A percentile compares a stretch with the other conserved stretches of the same genome.
Evolutionary conservation across 1,140 invertebrate species (phyloP).

Genomic region (Mamestra configurata): DNA sequence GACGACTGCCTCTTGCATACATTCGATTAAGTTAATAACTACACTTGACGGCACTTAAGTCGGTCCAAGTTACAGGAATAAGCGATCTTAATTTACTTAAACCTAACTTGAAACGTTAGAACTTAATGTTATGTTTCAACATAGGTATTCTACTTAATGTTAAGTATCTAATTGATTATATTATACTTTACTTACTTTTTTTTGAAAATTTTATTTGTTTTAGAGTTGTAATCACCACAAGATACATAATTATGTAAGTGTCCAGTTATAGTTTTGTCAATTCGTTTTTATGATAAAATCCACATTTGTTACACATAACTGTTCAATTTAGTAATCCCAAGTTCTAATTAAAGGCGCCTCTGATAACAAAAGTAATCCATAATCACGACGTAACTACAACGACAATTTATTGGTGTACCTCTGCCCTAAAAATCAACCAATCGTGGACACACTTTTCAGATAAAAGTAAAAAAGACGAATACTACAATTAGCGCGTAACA

Average conservation of each 20-base stretch:
- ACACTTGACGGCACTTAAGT: conserved; percentile 55
- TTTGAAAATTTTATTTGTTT: too few species aligned
- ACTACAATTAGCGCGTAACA: neutral
- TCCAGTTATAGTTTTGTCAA: too few species aligned
- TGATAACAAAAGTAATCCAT: neutral
- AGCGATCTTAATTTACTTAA: neutral
- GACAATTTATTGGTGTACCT: neutral
- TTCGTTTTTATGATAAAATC: too few species aligned
- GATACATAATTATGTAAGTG: too few species aligned
- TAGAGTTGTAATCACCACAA: too few species aligned
- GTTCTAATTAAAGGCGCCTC: neutral
- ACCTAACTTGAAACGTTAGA: neutral
- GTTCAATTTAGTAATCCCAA: neutral
- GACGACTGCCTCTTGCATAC: conserved; percentile 61
- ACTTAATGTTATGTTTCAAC: too few species aligned
- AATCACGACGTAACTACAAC: neutral
- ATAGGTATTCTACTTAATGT: too few species aligned
- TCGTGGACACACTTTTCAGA: conserved; percentile 4
- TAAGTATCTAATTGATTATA: too few species aligned
- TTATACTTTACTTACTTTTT: too few species aligned
- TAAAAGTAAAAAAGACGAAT: conserved; percentile 8
- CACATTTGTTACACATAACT: too few species aligned
- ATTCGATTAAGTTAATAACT: conserved; percentile 58
- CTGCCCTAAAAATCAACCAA: neutral
- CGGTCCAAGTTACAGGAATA: conserved; percentile 46